A percentile compares a stretch with the other conserved stretches of the same genome.
These are phyloP conservation scores for Ctenopoma kingsleyae DNA, from an alignment of 2,797 vertebrate species.

Conservation along the genomic window DNA sequence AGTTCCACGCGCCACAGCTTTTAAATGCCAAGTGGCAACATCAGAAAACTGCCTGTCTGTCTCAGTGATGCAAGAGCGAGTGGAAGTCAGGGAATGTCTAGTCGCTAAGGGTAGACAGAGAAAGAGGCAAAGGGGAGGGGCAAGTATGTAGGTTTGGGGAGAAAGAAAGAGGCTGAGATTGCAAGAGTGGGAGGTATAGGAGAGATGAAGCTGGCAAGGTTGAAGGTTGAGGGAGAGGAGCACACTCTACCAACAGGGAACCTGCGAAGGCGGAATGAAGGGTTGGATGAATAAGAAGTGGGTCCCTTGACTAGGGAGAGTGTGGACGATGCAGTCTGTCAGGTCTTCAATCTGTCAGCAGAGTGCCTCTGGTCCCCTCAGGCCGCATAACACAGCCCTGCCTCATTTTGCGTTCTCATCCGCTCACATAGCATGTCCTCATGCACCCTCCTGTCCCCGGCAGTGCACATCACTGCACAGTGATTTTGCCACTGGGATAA, in stretches of 20 bases:
- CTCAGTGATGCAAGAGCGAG: constrained; percentile 58
- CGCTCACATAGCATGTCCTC: constrained; percentile 69
- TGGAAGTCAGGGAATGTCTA: constrained; percentile 72
- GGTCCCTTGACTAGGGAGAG: constrained; percentile 32
- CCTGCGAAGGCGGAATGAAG: constrained; percentile 16
- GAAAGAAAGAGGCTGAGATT: background rate
- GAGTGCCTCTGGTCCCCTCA: constrained; percentile 56
- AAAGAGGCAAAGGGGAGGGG: background rate
- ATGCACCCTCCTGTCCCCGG: constrained; percentile 64
- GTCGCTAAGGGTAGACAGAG: constrained; percentile 29
- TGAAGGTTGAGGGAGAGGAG: constrained; percentile 43
- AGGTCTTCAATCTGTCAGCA: constrained; percentile 72
- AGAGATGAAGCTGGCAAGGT: constrained; percentile 37
- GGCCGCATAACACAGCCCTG: constrained; percentile 52
- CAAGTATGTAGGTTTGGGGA: constrained; percentile 1
- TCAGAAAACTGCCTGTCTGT: constrained; percentile 57
- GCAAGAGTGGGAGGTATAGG: background rate
- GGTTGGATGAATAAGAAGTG: constrained; percentile 47
- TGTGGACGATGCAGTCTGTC: constrained; percentile 73
- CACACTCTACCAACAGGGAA: constrained; percentile 6
- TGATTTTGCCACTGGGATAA: constrained; percentile 48
- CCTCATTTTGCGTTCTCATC: constrained; percentile 58
- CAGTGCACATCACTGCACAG: constrained; percentile 61
- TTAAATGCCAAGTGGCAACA: constrained; percentile 70
- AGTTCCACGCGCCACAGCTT: constrained; percentile 42